Base-by-base conservation (phyloP, 2,113 vertebrate genomes). In the Tenrec ecaudatus region DNA sequence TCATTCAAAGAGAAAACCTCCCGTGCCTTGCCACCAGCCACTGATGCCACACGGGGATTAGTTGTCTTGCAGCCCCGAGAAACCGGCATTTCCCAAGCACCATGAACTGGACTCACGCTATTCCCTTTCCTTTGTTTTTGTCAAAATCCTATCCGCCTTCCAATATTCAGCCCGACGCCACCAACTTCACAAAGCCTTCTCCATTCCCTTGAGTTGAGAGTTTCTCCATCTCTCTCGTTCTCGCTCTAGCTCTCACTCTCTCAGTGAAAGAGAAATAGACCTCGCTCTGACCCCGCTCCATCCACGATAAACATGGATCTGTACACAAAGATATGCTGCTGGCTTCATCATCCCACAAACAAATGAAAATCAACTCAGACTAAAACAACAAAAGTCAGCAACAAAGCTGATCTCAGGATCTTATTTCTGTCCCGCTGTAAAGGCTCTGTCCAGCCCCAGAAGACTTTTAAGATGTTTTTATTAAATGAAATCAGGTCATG, bases 401-500 rank as follows among this genome's bases (percentile, higher is more conserved):
- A 33, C 43, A 69, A 84, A 79, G 89, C 58, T 17, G 36, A 40
- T 31, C 62, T 85, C 4, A 71, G 78, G 53, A 57, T 60, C 86
- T 43, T 25, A 23, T 47, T 47, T 36, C 64, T 40, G 31, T 71
- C 6, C 9, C 71, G 69, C 36, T 81, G 66, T 73, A 94, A 84
- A 86, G 43, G 25, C n/a, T 94, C 66, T 31, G 20, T 78, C 27
- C 47, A 68, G 68, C 47, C 93, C 71, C 12, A 29, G 60, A 78
- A 93, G 43, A 92, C 33, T 9, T 91, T 19, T 80, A 96, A 58
- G 58, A 68, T 23, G 53, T 85, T 82, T 69, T 75, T 14, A 76
- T 4, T 71, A 33, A 89, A 96, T 86, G 75, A 82, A 95, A 58
- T 89, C 69, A 86, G 93, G 66, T 75, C 88, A 33, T 29, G 82